Evolutionary conservation across 2,888 invertebrate genomes (phyloP), one percentile per base, ranked within the genome.

Genomic region (Scelioninae gen. 2): DNA sequence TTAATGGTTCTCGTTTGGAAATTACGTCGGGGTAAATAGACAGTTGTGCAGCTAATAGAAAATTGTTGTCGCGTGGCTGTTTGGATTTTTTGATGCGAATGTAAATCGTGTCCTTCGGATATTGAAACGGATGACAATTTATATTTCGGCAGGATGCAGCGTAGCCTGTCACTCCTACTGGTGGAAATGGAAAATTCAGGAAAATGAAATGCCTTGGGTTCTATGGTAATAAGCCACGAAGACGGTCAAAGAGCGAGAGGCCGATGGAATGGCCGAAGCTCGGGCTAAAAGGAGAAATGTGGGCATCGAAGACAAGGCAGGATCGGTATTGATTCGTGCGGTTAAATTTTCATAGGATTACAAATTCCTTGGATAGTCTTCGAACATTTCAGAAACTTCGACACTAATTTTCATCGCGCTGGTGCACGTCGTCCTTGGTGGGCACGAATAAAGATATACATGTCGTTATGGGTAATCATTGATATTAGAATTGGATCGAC

Each of bases 121-220:
- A 64, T 64, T 35, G 53, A 64, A 64, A 45, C 53, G 55, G 64
- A 65, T 65, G 50, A 53, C 46, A 46, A 65, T 25, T 65, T 46
- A 65, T 65, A 65, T 53, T 65, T 65, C 55, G 64, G 64, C 55
- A 65, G 64, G 64, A 63, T 55, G 15, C 28, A 16, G 52, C 46
- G n/a, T 45, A 48, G 35, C 37, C 48, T 52, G 55, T 58, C 67
- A 52, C 31, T 18, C 39, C 41, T 31, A 16, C 60, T 50, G 58
- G 58, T 74, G 79, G 74, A 79, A 78, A 80, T 79, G 76, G 78
- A 78, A 79, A 78, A 80, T 81, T 77, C 60, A 73, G 61, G 65
- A 74, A 81, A 80, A 81, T 81, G 79, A 79, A 79, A 80, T 80
- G 78, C 77, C 81, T 77, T 69, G 78, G 79, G 74, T 52, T 41